Evolutionary conservation across 2,888 invertebrate species (phyloP).

Genomic region (Trileptium ribeirensis): DNA sequence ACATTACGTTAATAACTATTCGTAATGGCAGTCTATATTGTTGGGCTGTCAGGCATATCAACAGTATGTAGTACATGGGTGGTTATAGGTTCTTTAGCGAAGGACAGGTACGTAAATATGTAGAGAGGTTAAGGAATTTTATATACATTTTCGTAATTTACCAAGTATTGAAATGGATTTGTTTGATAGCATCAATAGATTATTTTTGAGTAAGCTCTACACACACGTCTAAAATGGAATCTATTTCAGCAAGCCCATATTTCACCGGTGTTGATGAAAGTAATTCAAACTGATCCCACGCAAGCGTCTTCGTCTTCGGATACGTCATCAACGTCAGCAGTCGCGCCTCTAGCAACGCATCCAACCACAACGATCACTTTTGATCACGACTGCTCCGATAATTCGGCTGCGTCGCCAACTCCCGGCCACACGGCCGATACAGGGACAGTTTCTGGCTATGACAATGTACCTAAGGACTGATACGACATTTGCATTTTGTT

Average conservation of each 20-base stretch:
- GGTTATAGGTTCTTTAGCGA: too few relatives aligned
- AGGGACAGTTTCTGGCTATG: too few relatives aligned
- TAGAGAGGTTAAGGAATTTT: neutral
- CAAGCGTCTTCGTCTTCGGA: neutral
- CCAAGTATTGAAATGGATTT: neutral
- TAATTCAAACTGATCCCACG: neutral
- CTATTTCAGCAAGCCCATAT: slow-evolving; percentile 28
- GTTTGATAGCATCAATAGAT: neutral
- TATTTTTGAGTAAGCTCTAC: slow-evolving; percentile 9
- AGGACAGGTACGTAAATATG: too few relatives aligned
- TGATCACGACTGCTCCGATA: neutral
- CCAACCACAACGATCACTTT: neutral
- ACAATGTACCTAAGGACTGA: too few relatives aligned
- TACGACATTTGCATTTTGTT: too few relatives aligned
- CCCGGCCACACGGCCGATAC: too few relatives aligned
- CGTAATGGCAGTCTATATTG: too few relatives aligned
- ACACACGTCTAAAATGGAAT: too few relatives aligned
- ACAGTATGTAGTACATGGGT: too few relatives aligned
- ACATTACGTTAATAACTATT: too few relatives aligned
- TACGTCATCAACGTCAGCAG: neutral
- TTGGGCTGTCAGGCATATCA: too few relatives aligned
- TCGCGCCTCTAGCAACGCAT: neutral
- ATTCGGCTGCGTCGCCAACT: neutral
- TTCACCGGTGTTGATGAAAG: neutral
- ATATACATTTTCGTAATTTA: neutral